A percentile compares a stretch with the other conserved stretches of the same genome.
phyloP scores from a whole-genome alignment of 2,113 vertebrate genomes.

The Oenanthe oenanthe region DNA sequence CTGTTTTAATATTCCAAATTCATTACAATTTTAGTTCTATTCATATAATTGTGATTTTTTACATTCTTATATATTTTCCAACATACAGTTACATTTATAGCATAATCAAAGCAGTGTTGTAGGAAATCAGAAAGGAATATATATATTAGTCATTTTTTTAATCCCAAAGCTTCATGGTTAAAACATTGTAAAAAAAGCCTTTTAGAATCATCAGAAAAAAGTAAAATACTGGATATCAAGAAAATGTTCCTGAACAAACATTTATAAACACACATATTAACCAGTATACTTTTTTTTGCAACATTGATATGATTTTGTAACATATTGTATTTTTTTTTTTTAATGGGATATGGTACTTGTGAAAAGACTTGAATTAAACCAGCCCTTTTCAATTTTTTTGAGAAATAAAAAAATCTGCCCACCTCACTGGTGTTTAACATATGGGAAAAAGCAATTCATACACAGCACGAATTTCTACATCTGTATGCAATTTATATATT shows the following conservation, averaged over 20 bases:
- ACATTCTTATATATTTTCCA: background rate
- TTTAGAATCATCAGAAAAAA: background rate
- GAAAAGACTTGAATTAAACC: background rate
- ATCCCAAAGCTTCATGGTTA: background rate
- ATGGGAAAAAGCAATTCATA: background rate
- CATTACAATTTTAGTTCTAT: background rate
- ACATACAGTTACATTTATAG: background rate
- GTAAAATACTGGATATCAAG: background rate
- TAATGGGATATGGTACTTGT: fast-evolving
- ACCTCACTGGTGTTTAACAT: background rate
- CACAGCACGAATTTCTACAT: background rate
- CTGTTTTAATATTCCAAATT: background rate
- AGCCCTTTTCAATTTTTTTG: background rate
- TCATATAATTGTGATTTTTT: background rate
- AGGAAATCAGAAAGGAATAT: background rate
- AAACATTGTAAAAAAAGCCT: background rate
- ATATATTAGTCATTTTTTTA: fast-evolving
- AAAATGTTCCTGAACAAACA: background rate
- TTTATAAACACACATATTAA: background rate
- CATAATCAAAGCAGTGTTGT: background rate
- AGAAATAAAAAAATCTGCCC: background rate
- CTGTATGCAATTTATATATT: background rate
- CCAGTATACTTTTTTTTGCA: background rate
- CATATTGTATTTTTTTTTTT: background rate
- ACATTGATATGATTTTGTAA: background rate